These are phyloP conservation scores for Hetaerina titia DNA, from an alignment of 2,888 invertebrate species.

Conservation along the genomic window DNA sequence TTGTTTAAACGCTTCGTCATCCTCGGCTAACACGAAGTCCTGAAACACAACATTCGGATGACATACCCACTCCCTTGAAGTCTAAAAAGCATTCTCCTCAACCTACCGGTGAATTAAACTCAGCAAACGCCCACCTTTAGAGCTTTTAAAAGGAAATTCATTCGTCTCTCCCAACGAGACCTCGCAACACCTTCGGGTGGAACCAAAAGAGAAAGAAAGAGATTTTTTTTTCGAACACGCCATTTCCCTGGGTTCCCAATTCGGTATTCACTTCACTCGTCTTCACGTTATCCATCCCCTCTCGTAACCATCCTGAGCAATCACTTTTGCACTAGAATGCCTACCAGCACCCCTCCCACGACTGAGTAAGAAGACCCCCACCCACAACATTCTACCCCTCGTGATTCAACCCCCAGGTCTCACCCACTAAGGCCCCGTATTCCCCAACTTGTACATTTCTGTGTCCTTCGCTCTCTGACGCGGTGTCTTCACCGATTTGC, in stretches of 20 bases:
- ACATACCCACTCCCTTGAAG: background rate
- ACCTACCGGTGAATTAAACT: background rate
- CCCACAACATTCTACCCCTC: too few relatives aligned
- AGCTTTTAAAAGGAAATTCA: background rate
- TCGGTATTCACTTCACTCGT: slow-evolving; percentile 9
- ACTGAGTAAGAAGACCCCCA: too few relatives aligned
- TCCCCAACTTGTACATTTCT: too few relatives aligned
- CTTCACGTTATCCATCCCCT: background rate
- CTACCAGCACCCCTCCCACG: too few relatives aligned
- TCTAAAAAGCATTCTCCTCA: background rate
- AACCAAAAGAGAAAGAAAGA: background rate
- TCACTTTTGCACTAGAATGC: background rate
- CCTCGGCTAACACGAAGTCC: background rate
- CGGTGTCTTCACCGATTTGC: background rate
- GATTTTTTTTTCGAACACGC: background rate
- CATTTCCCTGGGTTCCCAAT: background rate
- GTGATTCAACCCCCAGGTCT: too few relatives aligned
- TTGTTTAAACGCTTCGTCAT: background rate
- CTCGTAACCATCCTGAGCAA: background rate
- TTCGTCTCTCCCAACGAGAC: background rate
- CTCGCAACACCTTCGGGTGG: background rate
- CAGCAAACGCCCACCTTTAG: background rate
- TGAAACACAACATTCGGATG: background rate
- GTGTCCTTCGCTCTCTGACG: too few relatives aligned
- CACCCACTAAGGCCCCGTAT: too few relatives aligned